These are phyloP conservation scores for Lochmaea capreae DNA, from an alignment of 2,888 invertebrate genomes.

Conservation along the genomic window DNA sequence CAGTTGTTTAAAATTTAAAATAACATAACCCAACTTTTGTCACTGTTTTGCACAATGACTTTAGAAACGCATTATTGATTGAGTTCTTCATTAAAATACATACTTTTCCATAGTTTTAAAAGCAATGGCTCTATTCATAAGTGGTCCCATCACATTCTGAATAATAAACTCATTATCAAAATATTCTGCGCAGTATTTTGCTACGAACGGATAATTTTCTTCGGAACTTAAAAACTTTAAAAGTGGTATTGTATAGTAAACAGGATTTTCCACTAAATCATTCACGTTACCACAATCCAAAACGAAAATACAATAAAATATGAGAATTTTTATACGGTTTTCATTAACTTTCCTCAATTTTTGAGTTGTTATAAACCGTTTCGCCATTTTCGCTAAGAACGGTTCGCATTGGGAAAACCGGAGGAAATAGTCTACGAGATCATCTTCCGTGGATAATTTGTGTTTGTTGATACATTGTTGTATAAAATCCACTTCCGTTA, in stretches of 20 bases:
- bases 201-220: slow-evolving; percentile 65
- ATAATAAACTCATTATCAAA: slow-evolving; percentile 69
- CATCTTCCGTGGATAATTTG: slow-evolving; percentile 36
- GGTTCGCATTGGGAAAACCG: slow-evolving; percentile 52
- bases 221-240: slow-evolving; percentile 66
- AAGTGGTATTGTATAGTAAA: slow-evolving; percentile 53
- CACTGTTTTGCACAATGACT: no score
- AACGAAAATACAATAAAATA: slow-evolving; percentile 56
- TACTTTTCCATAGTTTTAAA: slow-evolving; percentile 40
- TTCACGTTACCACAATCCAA: slow-evolving; percentile 52
- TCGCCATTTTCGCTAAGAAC: slow-evolving; percentile 50
- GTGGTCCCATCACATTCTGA: slow-evolving; percentile 67
- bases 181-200: slow-evolving; percentile 65
- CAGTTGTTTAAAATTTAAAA: no score
- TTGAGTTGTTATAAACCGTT: slow-evolving; percentile 46
- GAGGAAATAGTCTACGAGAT: slow-evolving; percentile 46
- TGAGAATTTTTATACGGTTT: slow-evolving; percentile 46
- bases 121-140: slow-evolving; percentile 60
- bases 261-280: slow-evolving; percentile 48
- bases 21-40: no score
- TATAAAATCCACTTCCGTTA: slow-evolving; percentile 53
- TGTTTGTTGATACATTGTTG: slow-evolving; percentile 37
- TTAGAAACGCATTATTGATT: no score
- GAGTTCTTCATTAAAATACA: not conserved
- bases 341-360: slow-evolving; percentile 47